These are phyloP conservation scores for Rhingia rostrata DNA, from an alignment of 2,888 invertebrate genomes.

Conservation along the genomic window DNA sequence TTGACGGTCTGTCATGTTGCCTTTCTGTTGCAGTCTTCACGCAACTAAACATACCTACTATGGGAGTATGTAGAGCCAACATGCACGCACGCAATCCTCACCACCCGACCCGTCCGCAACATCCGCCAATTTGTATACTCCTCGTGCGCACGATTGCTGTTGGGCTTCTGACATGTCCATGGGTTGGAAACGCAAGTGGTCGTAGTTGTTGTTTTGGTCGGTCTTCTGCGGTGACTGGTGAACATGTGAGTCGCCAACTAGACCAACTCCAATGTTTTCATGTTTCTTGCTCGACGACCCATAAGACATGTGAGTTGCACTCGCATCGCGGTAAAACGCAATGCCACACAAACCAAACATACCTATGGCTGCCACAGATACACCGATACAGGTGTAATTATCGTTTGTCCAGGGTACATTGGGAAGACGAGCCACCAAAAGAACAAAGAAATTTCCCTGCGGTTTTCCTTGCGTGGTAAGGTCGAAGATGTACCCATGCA, in stretches of 20 bases:
- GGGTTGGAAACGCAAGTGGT: constrained; percentile 17
- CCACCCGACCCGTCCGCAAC: constrained; percentile 45
- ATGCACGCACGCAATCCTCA: constrained; percentile 61
- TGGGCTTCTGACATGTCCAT: constrained; percentile 70
- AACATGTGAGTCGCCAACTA: constrained; percentile 63
- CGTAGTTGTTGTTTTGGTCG: constrained; percentile 26
- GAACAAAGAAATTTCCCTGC: constrained; percentile 61
- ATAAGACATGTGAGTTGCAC: constrained; percentile 61
- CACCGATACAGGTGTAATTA: constrained; percentile 66
- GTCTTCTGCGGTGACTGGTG: constrained; percentile 24
- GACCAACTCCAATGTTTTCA: constrained; percentile 54
- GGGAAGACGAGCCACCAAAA: constrained; percentile 1
- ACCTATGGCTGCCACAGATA: constrained; percentile 30
- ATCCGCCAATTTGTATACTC: constrained; percentile 70
- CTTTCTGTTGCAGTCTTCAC: constrained; percentile 42
- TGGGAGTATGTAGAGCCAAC: background rate
- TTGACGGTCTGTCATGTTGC: constrained; percentile 63
- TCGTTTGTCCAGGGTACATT: constrained; percentile 18
- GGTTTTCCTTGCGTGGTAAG: constrained; percentile 61
- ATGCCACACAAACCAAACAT: constrained; percentile 31
- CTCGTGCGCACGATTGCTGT: constrained; percentile 63
- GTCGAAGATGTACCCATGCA: constrained; percentile 28
- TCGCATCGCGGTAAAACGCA: constrained; percentile 54
- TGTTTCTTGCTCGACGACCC: constrained; percentile 50
- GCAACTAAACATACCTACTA: constrained; percentile 27